Evolutionary conservation across 1,140 invertebrate species (phyloP).

Genomic region (Lepidurus couesii): DNA sequence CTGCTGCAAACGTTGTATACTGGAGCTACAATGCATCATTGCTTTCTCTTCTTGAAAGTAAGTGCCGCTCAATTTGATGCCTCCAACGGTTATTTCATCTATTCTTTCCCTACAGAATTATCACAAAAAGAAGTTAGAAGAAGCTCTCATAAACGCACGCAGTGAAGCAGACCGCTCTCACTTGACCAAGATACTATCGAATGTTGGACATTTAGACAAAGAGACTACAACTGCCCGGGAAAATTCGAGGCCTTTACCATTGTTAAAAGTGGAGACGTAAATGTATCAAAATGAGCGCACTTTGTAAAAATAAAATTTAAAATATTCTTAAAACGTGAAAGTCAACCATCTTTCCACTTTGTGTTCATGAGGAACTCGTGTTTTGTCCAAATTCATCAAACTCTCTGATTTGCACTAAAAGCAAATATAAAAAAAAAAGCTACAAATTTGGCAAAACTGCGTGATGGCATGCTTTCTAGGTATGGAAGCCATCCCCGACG

Average conservation of each 20-base stretch:
- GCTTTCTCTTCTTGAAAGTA: conserved; percentile 62
- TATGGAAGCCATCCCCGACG: not conserved
- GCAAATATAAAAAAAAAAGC: too few species aligned
- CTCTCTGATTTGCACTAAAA: too few species aligned
- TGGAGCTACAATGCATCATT: conserved; percentile 70
- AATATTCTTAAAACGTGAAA: too few species aligned
- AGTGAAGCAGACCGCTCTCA: not conserved
- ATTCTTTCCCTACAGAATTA: not conserved
- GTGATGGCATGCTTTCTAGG: not conserved
- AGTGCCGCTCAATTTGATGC: not conserved
- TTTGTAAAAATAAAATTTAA: not conserved
- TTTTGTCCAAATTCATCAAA: too few species aligned
- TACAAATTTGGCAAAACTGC: not conserved
- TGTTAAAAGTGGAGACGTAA: not conserved
- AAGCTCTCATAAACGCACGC: not conserved
- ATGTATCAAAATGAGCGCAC: not conserved
- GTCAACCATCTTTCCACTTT: too few species aligned
- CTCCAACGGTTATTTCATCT: not conserved
- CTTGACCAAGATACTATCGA: not conserved
- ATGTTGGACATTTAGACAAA: not conserved
- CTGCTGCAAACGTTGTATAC: conserved; percentile 59
- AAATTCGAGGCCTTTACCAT: not conserved
- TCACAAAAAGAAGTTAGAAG: not conserved
- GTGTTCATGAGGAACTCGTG: too few species aligned
- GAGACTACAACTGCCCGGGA: not conserved